phyloP scores from a whole-genome alignment of 2,113 vertebrate genomes.

The Candoia aspera region DNA sequence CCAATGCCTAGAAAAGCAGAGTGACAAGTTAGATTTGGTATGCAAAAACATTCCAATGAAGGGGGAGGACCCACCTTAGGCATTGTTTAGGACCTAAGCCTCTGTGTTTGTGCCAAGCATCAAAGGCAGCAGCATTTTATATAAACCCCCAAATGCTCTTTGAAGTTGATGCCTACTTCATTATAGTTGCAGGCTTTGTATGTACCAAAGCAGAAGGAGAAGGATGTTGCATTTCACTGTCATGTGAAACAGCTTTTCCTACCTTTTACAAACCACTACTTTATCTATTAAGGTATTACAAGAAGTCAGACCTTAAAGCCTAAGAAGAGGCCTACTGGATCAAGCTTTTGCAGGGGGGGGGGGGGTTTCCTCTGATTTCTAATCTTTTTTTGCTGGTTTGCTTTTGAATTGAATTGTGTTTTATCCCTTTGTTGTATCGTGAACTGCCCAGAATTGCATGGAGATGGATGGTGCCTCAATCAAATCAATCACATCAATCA shows the following conservation, averaged over 20 bases:
- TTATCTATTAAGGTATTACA: neutral
- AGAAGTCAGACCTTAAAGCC: neutral
- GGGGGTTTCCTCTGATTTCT: neutral
- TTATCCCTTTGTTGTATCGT: neutral
- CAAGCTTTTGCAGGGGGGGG: neutral
- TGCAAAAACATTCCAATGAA: neutral
- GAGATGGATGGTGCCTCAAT: neutral
- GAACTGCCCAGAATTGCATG: neutral
- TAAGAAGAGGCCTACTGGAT: neutral
- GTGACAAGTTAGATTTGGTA: neutral
- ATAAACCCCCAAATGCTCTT: neutral
- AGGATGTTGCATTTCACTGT: neutral
- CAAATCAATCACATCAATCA: neutral
- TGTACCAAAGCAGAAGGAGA: neutral
- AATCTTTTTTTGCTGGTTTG: neutral
- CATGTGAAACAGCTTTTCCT: neutral
- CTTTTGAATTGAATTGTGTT: neutral
- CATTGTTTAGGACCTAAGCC: neutral
- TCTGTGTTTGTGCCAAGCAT: neutral
- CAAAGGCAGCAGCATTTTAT: neutral
- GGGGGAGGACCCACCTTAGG: neutral
- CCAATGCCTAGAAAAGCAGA: neutral
- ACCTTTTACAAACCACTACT: neutral
- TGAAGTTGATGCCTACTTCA: neutral
- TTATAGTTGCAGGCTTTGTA: neutral